Base-by-base conservation (phyloP, 1,140 invertebrate species). In the Musca vetustissima region DNA sequence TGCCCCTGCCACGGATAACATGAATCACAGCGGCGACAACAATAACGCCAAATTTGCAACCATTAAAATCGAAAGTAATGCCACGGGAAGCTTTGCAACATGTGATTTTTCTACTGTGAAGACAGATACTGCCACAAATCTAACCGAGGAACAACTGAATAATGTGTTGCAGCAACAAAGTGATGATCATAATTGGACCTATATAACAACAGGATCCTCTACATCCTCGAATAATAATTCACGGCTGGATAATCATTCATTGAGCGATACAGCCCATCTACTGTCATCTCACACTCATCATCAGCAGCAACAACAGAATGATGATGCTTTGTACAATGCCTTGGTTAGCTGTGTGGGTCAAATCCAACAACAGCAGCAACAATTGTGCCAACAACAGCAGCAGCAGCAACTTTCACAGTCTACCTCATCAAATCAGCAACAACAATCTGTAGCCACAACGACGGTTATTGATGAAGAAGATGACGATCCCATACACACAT, bases 401-500 rank as follows among this genome's bases (percentile, higher is more conserved):
- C 64, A 21, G 9, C 13, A 59, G 1, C 22, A 50, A 43, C 36
- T 43, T 43, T 43, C 36, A 6, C 24, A 55, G 24, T 6, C 32
- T 13, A 48, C 32, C 47, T 48, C 48, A 21, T 21, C 24, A 2
- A 25, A 53, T 36, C 55, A 69, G 25, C 57, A 69, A 28, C 52
- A 68, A 50, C 43, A 43, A 15, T 4, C 19, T 24, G 55, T 7
- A 21, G 48, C 32, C 4, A 28, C 32, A 22, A 64, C 71, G 64
- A 64, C 9, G 70, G 53, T 73, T 25, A 73, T 70, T 43, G 79
- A 80, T 24, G 79, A 81, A 47, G 79, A 81, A 66, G 79, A 81
- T 55, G 79, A 81, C 24, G 79, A 81, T 73, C 76, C 77, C 8
- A 75, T 81, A 66, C 77, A 81, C 68, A 81, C 77, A 17, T 81